Percentiles rank a stretch among this genome's conserved stretches.
These are phyloP conservation scores for Scomberomorus guttatus DNA, from an alignment of 2,797 vertebrate genomes.

Conservation along the genomic window DNA sequence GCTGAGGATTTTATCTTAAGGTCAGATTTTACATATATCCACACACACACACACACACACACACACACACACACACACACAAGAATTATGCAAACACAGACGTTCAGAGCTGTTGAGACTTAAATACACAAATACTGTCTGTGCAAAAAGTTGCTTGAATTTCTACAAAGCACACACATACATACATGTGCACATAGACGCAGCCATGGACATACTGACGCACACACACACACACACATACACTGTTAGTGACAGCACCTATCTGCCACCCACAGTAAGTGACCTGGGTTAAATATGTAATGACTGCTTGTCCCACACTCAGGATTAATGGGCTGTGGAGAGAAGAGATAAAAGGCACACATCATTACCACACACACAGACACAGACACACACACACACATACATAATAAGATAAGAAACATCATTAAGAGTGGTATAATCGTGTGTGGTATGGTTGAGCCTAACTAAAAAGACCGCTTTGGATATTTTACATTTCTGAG, in stretches of 20 bases:
- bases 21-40: conserved; percentile 84
- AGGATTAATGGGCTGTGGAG: conserved; percentile 84
- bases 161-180: conserved; percentile 8
- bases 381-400: conserved; percentile 28
- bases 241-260: conserved; percentile 69
- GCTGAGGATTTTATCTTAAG: conserved; percentile 80
- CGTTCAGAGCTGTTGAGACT: conserved; percentile 28
- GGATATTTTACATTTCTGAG: conserved; percentile 41
- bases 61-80: conserved; percentile 34
- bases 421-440: conserved; percentile 42
- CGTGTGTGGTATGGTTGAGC: conserved; percentile 13
- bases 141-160: conserved; percentile 26
- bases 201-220: background rate
- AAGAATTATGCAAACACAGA: conserved; percentile 41
- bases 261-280: conserved; percentile 83
- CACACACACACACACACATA: conserved; percentile 3
- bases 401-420: conserved; percentile 40
- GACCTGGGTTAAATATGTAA: conserved; percentile 84
- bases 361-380: conserved; percentile 71
- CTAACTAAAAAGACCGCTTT: conserved; percentile 18
- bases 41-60: conserved; percentile 49
- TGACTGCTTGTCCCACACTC: conserved; percentile 83
- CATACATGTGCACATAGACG: background rate
- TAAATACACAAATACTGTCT: conserved; percentile 30
- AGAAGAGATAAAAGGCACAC: conserved; percentile 83